Conservation (phyloP, 2,888 invertebrate genomes). For the Caenorhabditis virilis region DNA sequence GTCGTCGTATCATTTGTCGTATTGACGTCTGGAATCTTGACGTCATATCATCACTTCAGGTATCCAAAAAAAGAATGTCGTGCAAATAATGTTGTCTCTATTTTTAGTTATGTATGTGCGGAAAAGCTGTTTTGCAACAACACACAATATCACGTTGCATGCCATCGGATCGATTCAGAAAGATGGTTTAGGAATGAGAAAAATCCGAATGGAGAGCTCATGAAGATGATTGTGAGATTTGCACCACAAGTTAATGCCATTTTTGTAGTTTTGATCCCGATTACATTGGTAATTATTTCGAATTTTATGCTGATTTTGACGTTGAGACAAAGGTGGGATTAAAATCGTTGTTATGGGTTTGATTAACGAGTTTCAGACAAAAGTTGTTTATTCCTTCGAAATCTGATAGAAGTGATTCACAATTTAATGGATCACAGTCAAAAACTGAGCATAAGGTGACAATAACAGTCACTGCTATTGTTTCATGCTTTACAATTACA, state of each 20-base stretch:
- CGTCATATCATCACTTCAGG: conserved; percentile 59
- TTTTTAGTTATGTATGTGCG: conserved; percentile 50
- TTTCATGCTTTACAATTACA: conserved; percentile 63
- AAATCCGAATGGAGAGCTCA: conserved; percentile 50
- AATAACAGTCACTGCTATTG: conserved; percentile 62
- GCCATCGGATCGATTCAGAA: conserved; percentile 48
- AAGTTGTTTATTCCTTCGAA: conserved; percentile 44
- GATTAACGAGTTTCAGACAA: conserved; percentile 34
- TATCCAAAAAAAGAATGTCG: not conserved
- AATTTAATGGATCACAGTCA: conserved; percentile 43
- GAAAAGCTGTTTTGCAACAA: conserved; percentile 59
- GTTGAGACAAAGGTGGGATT: conserved; percentile 53
- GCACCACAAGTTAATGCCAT: conserved; percentile 53
- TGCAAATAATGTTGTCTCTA: not conserved
- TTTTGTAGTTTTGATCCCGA: conserved; percentile 60
- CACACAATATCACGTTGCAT: conserved; percentile 57
- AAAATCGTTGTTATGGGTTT: not conserved
- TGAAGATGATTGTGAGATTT: conserved; percentile 37
- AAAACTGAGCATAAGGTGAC: conserved; percentile 62
- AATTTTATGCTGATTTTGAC: conserved; percentile 62
- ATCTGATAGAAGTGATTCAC: conserved; percentile 38
- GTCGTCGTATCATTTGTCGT: conserved; percentile 52
- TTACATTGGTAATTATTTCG: conserved; percentile 57
- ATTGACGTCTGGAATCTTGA: conserved; percentile 55
- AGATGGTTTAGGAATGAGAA: conserved; percentile 59